Base-by-base conservation (phyloP, 2,797 vertebrate genomes). In the Falco peregrinus region DNA sequence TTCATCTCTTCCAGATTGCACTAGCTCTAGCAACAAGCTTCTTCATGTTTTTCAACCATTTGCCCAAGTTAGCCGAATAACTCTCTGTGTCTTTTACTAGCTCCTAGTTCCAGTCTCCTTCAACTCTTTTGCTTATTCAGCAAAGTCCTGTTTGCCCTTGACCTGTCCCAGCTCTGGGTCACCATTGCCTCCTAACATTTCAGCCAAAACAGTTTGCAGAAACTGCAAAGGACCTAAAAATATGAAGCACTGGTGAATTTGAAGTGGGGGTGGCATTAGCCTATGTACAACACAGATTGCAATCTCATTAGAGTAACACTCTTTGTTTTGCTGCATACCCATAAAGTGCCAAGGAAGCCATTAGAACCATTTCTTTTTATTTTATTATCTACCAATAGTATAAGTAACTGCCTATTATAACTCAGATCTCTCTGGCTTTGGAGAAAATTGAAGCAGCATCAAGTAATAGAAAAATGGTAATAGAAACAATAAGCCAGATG, bases 401-500 rank as follows among this genome's bases (percentile, higher is more conserved):
- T 74, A 69, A 90, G 86, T 81, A 92, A 93, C 71, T 70, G 59
- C 47, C n/a, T 83, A 56, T 87, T 93, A 87, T 45, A 92, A 79
- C 54, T 80, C 56, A 57, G 22, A 85, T 74, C 43, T 93, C 70
- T 84, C 14, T 54, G 51, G 16, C 48, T 90, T 60, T 53, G 20
- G 68, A 89, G 60, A 39, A 96, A 93, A 95, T 95, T 64, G 90
- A 93, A 96, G 64, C 39, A 80, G 65, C 33, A 41, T 80, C 70
- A 93, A 13, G 41, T 92, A 96, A 80, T 64, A 87, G 70, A 67
- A 89, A 88, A 87, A 70, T 77, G 35, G 71, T 74, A 82, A 87
- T 79, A 65, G 88, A 81, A 88, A 90, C 90, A 90, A 82, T 94
- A 74, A 93, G 57, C 78, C 90, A 94, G 95, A 87, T 95, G 75